These are phyloP conservation scores for Ivindomyrus marchei DNA, from an alignment of 2,113 vertebrate species.

Conservation along the genomic window DNA sequence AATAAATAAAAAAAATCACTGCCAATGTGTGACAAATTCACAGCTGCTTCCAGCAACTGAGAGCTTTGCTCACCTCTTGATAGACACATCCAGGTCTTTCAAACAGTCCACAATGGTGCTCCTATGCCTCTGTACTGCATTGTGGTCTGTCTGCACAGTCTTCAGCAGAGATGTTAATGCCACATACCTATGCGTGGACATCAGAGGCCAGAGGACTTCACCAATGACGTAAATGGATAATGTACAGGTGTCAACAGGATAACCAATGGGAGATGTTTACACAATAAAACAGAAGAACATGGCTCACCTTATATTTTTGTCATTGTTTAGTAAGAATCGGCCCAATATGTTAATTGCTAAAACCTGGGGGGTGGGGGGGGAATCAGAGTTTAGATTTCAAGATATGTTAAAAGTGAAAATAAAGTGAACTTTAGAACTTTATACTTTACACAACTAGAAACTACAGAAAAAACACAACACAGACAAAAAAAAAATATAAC, in stretches of 20 bases:
- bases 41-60: background rate
- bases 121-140: conserved; percentile 93
- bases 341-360: conserved; percentile 98
- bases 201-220: background rate
- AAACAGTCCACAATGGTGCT: conserved; percentile 98
- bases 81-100: conserved; percentile 97
- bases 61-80: conserved; percentile 76
- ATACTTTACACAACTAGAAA: background rate
- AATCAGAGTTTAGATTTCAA: background rate
- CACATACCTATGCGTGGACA: conserved; percentile 72
- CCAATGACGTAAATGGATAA: background rate
- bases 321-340: conserved; percentile 96
- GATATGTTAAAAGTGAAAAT: background rate
- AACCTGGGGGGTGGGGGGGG: conserved; percentile 66
- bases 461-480: background rate
- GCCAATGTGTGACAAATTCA: background rate
- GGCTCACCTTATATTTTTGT: conserved; percentile 93
- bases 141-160: conserved; percentile 97
- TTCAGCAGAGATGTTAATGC: conserved; percentile 96
- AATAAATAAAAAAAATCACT: background rate
- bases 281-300: background rate
- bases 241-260: background rate
- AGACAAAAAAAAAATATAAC: no score
- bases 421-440: background rate
- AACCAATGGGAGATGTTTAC: background rate